Percentiles rank a stretch among this genome's conserved stretches.
These are phyloP conservation scores for Steatocranus sp. DNA, from an alignment of 2,797 vertebrate species.

Conservation along the genomic window DNA sequence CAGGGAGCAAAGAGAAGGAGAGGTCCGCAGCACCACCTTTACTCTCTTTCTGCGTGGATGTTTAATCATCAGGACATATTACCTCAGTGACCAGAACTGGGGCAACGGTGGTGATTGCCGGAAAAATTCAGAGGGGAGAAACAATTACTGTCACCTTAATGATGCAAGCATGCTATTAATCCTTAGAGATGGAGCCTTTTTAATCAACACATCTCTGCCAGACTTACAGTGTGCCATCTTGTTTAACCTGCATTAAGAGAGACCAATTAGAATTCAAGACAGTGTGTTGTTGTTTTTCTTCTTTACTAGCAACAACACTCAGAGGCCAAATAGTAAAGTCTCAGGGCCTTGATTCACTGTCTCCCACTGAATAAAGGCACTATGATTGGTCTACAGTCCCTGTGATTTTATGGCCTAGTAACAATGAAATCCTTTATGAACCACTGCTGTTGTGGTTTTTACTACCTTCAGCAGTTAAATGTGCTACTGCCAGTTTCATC, in stretches of 20 bases:
- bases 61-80: slow-evolving; percentile 63
- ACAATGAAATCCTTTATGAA: slow-evolving; percentile 46
- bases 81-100: slow-evolving; percentile 75
- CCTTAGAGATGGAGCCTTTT: slow-evolving; percentile 34
- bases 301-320: slow-evolving; percentile 16
- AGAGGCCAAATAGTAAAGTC: slow-evolving; percentile 44
- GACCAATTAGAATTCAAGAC: slow-evolving; percentile 66
- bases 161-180: slow-evolving; percentile 39
- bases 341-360: slow-evolving; percentile 47
- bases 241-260: slow-evolving; percentile 50
- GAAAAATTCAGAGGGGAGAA: slow-evolving; percentile 59
- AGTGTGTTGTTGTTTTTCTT: slow-evolving; percentile 38
- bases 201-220: slow-evolving; percentile 54
- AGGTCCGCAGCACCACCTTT: not conserved
- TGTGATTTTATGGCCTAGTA: slow-evolving; percentile 26
- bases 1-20: not conserved
- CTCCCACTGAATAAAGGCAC: not conserved
- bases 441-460: slow-evolving; percentile 28
- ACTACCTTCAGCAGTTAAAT: slow-evolving; percentile 17
- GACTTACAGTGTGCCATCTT: slow-evolving; percentile 50
- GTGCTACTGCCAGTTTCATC: not conserved
- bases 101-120: slow-evolving; percentile 61
- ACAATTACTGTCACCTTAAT: slow-evolving; percentile 49
- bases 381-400: slow-evolving; percentile 26
- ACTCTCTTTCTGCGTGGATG: slow-evolving; percentile 34